Base-by-base conservation (phyloP, 2,888 invertebrate genomes). In the Apotomis betuletana region DNA sequence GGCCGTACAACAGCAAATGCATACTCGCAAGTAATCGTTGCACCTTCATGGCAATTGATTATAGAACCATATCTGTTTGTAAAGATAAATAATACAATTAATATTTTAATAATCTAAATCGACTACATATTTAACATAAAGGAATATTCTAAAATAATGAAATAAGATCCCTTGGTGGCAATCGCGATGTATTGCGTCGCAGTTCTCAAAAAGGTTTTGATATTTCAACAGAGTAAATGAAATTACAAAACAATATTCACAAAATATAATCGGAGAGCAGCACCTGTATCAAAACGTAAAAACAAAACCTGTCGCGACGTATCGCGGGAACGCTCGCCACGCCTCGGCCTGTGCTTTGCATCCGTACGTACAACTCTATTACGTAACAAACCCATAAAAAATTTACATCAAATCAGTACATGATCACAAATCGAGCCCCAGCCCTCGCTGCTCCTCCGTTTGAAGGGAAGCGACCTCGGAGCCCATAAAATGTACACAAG, bases 31-130 rank as follows among this genome's bases (percentile, higher is more conserved):
- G 77, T 79, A 79, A 75, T 73, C 75, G 78, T 81, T 80, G 77
- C 79, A 82, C 80, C 78, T 83, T 81, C 78, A 75, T 82, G 85
- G 80, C 80, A 81, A 77, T 85, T 83, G 83, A 85, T 87, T 85
- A 85, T 83, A 83, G 80, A 86, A 86, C 80, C 85, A 90, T 86
- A 87, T 85, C 87, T 87, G 88, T 89, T 88, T 91, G 89, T 91
- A 91, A 89, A 90, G 88, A 91, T 91, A 92, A 91, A 91, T 91
- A 91, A 92, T 91, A 92, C 88, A 91, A 91, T 88, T 90, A 90
- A 89, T 84, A 85, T 84, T 82, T 82, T 88, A 90, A 85, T 89
- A 90, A 88, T 89, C 91, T 92, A 92, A 88, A 88, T 87, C 84
- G 85, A 91, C 92, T 92, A 92, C 88, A 91, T 89, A 92, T 90